Conservation (phyloP, 1,140 invertebrate species). For the Drosophila bipectinata region DNA sequence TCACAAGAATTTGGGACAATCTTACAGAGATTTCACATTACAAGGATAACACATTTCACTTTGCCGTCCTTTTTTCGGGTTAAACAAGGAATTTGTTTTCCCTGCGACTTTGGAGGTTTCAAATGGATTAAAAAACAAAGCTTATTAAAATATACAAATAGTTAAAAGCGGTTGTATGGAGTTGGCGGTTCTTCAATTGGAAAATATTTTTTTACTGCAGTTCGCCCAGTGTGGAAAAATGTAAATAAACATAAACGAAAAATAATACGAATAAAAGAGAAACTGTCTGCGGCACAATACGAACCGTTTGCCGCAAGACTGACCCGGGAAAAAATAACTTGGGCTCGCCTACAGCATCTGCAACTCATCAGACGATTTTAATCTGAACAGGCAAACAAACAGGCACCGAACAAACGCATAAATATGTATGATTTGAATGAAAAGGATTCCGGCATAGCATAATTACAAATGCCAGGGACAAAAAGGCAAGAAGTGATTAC, state of each 20-base stretch:
- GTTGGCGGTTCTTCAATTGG: slow-evolving; percentile 7
- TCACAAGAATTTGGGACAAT: slow-evolving; percentile 23
- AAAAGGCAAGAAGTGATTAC: slow-evolving; percentile 72
- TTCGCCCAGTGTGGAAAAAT: slow-evolving; percentile 33
- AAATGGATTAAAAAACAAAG: background rate
- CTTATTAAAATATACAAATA: slow-evolving; percentile 15
- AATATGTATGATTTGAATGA: slow-evolving; percentile 27
- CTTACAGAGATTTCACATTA: slow-evolving; percentile 20
- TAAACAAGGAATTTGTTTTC: slow-evolving; percentile 1
- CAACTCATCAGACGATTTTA: slow-evolving; percentile 70
- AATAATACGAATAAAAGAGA: slow-evolving; percentile 63
- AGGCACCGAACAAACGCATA: slow-evolving; percentile 13
- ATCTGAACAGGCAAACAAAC: slow-evolving; percentile 53
- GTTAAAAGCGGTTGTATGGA: slow-evolving; percentile 6
- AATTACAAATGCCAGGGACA: slow-evolving; percentile 66
- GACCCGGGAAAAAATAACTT: slow-evolving; percentile 29
- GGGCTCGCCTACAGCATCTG: slow-evolving; percentile 28
- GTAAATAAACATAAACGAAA: slow-evolving; percentile 50
- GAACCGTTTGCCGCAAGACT: slow-evolving; percentile 59
- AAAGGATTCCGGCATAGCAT: slow-evolving; percentile 24
- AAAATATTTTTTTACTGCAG: slow-evolving; percentile 32
- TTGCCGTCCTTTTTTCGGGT: background rate
- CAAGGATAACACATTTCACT: slow-evolving; percentile 26
- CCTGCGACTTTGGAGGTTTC: background rate
- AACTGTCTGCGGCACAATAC: slow-evolving; percentile 33